Conservation (phyloP, 2,888 invertebrate genomes). For the Acanthosepion pharaonis region DNA sequence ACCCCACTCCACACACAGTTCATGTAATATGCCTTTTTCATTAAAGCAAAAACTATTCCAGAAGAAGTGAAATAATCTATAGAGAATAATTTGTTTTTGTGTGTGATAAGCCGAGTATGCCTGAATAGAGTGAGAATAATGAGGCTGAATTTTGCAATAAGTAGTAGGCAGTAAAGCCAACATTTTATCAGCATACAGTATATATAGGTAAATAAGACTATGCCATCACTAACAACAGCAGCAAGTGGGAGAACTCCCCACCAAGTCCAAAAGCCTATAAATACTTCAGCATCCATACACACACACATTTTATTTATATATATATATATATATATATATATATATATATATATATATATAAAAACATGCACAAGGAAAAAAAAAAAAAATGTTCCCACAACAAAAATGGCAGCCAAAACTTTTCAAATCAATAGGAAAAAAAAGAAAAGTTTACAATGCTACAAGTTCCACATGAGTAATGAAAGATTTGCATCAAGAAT, state of each 20-base stretch:
- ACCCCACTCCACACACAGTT: not conserved
- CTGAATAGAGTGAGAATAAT: not conserved
- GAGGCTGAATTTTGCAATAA: not conserved
- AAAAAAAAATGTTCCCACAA: not conserved
- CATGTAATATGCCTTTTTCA: not conserved
- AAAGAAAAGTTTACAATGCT: too few species aligned
- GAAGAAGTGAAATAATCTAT: not conserved
- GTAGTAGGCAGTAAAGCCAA: not conserved
- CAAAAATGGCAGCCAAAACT: too few species aligned
- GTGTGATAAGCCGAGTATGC: not conserved
- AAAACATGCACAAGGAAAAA: not conserved
- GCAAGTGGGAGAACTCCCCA: slow-evolving; percentile 15
- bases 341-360: too few species aligned
- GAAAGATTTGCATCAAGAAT: too few species aligned
- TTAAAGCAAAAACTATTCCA: not conserved
- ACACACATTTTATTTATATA: too few species aligned
- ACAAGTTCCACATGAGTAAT: not conserved
- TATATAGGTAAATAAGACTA: not conserved
- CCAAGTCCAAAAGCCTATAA: not conserved
- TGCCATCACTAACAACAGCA: not conserved
- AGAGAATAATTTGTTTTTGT: not conserved
- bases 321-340: too few species aligned
- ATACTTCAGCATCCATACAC: not conserved
- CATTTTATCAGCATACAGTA: not conserved
- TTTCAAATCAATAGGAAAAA: too few species aligned